Percentiles rank a stretch among this genome's conserved stretches.
phyloP scores from a whole-genome alignment of 2,797 vertebrate genomes.

The Pangasius djambal region DNA sequence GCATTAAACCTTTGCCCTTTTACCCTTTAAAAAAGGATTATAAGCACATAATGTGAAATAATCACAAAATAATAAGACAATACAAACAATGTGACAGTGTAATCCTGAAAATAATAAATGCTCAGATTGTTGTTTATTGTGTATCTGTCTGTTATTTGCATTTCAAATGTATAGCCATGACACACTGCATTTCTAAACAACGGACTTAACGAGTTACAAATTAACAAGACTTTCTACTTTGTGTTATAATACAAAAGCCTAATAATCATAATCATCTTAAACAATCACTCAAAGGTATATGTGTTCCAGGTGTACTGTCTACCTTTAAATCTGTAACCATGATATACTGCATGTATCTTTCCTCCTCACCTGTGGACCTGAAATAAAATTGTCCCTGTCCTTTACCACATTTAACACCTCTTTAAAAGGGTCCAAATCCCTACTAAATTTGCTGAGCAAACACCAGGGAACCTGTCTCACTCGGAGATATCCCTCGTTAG shows the following conservation, averaged over 20 bases:
- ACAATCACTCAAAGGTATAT: not conserved
- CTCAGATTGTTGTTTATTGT: too few species aligned
- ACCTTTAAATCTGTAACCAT: not conserved
- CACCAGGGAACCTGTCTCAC: constrained; percentile 58
- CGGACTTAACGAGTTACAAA: too few species aligned
- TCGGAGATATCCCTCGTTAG: constrained; percentile 60
- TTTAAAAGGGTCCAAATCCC: constrained; percentile 54
- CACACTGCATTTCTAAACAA: too few species aligned
- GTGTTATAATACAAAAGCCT: not conserved
- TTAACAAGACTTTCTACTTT: not conserved
- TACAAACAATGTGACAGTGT: not conserved
- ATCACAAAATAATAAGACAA: not conserved
- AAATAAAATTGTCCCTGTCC: constrained; percentile 23
- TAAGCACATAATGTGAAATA: not conserved
- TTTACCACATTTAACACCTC: constrained; percentile 9
- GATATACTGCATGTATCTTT: not conserved
- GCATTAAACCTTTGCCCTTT: not conserved
- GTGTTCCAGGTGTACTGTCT: not conserved
- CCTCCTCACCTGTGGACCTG: constrained; percentile 17
- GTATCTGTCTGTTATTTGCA: not conserved
- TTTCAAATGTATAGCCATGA: too few species aligned
- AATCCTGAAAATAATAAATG: not conserved
- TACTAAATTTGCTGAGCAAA: constrained; percentile 61
- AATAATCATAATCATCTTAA: not conserved
- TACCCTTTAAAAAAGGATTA: not conserved